Percentiles rank a stretch among this genome's conserved stretches.
Conservation (phyloP, 2,888 invertebrate genomes). For the Caenorhabditis sp. region DNA sequence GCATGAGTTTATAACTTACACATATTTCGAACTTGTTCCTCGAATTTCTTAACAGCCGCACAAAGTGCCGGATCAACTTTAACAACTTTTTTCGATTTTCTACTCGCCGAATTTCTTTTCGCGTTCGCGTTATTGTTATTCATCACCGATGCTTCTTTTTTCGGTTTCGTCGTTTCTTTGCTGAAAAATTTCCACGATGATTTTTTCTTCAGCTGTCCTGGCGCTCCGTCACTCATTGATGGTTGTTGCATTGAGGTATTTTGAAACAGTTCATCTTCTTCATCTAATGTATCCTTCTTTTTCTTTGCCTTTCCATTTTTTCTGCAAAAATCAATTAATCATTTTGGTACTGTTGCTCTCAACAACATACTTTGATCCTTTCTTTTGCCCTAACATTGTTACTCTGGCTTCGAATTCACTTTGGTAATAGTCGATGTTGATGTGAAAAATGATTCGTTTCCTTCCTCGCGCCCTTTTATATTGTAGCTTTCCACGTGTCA, state of each 20-base stretch:
- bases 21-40: background rate
- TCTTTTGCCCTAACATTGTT: no score
- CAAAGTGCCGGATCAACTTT: background rate
- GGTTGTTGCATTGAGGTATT: background rate
- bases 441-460: no score
- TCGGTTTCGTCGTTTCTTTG: background rate
- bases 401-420: no score
- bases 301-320: background rate
- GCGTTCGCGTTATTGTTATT: background rate
- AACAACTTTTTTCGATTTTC: background rate
- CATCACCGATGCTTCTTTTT: background rate
- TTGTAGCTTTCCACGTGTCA: no score
- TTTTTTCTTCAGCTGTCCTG: background rate
- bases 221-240: background rate
- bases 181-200: background rate
- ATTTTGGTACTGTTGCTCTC: no score
- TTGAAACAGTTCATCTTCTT: background rate
- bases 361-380: no score
- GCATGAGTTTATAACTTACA: background rate
- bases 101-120: background rate
- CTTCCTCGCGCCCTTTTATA: no score
- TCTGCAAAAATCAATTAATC: no score
- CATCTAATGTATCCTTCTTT: slow-evolving; percentile 2
- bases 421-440: no score
- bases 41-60: background rate